A percentile compares a stretch with the other conserved stretches of the same genome.
Evolutionary conservation across 2,888 invertebrate genomes (phyloP).

Genomic region (Linyphia triangularis): DNA sequence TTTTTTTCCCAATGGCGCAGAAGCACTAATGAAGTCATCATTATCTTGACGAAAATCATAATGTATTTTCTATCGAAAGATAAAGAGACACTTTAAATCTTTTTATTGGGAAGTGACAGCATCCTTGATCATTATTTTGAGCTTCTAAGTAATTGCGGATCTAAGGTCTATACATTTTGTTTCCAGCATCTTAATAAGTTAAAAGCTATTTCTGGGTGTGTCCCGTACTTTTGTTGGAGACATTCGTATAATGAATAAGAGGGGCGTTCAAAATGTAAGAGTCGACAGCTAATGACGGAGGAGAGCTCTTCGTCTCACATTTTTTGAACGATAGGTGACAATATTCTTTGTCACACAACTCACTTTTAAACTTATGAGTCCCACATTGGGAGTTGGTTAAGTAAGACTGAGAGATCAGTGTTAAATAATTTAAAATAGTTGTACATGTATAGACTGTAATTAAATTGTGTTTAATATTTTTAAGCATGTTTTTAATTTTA

Average conservation of each 20-base stretch:
- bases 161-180: conserved; percentile 21
- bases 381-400: background rate
- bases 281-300: conserved; percentile 59
- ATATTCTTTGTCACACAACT: conserved; percentile 30
- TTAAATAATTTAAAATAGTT: too few relatives aligned
- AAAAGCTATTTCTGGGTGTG: conserved; percentile 65
- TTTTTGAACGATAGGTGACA: conserved; percentile 43
- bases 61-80: too few relatives aligned
- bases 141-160: conserved; percentile 20
- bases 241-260: conserved; percentile 64
- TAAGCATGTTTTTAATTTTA: too few relatives aligned
- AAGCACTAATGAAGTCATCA: too few relatives aligned
- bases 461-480: too few relatives aligned
- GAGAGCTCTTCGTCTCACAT: conserved; percentile 24
- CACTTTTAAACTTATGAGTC: conserved; percentile 40
- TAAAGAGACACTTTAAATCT: too few relatives aligned
- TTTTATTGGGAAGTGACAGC: too few relatives aligned
- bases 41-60: too few relatives aligned
- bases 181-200: conserved; percentile 64
- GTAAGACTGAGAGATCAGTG: too few relatives aligned
- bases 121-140: background rate
- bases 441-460: too few relatives aligned
- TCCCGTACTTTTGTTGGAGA: conserved; percentile 40
- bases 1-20: too few relatives aligned
- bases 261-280: conserved; percentile 28